phyloP scores from a whole-genome alignment of 1,140 invertebrate species.

The Pachyrhynchus sulphureomaculatus region DNA sequence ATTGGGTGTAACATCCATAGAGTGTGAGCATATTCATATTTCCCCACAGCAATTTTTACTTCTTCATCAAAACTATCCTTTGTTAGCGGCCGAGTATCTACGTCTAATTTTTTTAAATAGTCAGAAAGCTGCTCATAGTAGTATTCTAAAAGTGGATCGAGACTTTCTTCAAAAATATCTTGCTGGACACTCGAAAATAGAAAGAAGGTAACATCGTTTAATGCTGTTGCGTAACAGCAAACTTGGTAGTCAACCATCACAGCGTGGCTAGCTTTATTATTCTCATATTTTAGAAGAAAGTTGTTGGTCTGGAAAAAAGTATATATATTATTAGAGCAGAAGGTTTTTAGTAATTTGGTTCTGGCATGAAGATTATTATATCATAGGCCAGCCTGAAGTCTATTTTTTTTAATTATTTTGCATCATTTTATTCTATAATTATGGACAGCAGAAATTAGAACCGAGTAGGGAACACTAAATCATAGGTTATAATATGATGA shows the following conservation, averaged over 20 bases:
- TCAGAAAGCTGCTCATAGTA: neutral
- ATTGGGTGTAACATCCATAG: slow-evolving; percentile 15
- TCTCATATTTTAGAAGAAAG: slow-evolving; percentile 53
- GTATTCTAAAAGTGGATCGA: slow-evolving; percentile 10
- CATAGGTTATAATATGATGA: too few relatives aligned
- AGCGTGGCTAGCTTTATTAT: slow-evolving; percentile 47
- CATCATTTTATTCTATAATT: too few relatives aligned
- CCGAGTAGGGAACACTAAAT: too few relatives aligned
- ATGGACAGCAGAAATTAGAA: too few relatives aligned
- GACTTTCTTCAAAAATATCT: neutral
- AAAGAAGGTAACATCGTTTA: slow-evolving; percentile 58
- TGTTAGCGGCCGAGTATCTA: slow-evolving; percentile 1
- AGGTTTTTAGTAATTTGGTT: too few relatives aligned
- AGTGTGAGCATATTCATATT: slow-evolving; percentile 10
- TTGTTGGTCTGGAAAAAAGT: slow-evolving; percentile 59
- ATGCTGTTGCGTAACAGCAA: slow-evolving; percentile 52
- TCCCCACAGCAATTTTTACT: neutral
- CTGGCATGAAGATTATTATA: too few relatives aligned
- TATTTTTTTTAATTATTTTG: too few relatives aligned
- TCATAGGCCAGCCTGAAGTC: too few relatives aligned
- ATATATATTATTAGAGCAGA: too few relatives aligned
- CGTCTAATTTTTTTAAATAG: neutral
- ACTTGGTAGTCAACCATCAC: slow-evolving; percentile 64
- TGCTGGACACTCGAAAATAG: slow-evolving; percentile 53
- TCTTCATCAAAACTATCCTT: neutral